Base-by-base conservation (phyloP, 2,888 invertebrate genomes). In the Metopia argyrocephala region DNA sequence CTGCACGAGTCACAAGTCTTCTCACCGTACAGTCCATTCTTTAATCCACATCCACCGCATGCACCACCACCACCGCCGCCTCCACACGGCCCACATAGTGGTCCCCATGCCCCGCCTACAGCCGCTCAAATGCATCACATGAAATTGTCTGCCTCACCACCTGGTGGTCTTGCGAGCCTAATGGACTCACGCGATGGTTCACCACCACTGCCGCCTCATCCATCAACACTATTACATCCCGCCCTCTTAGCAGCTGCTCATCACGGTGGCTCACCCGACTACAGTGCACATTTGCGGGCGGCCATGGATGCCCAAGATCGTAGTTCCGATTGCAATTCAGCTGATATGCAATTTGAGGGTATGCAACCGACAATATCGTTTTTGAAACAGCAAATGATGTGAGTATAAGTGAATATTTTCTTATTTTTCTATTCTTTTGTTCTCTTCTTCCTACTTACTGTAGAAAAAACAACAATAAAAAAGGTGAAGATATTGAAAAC, bases 331-430 rank as follows among this genome's bases (percentile, higher is more conserved):
- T 96, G 96, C 93, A 96, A 96, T 92, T 88, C 96, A 87, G 96
- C 94, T 83, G 97, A 97, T 91, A 95, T 96, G 92, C 94, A 94
- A 89, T 97, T 96, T 93, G 97, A 97, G 91, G 96, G 96, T 91
- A 94, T 96, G 92, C 96, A 96, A 93, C 96, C 96, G 94, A 96
- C 96, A 93, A 96, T 97, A 96, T 97, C 97, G 95, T 97, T 97
- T 96, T 94, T 93, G 93, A 93, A 92, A 92, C 89, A 87, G 85
- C 87, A 89, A 84, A 87, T 87, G 85, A 86, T 86, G 86, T 87
- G 82, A 85, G 85, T 85, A 76, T 57, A 66, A 48, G n/a, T 54
- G 21, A 46, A 38, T 46, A 38, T 64, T 48, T 64, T 0, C 38
- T 1, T 15, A 12, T 6, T 15, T 38, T 12, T 28, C 18, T 23